Conservation (phyloP, 2,797 vertebrate species). For the Esox lucius region DNA sequence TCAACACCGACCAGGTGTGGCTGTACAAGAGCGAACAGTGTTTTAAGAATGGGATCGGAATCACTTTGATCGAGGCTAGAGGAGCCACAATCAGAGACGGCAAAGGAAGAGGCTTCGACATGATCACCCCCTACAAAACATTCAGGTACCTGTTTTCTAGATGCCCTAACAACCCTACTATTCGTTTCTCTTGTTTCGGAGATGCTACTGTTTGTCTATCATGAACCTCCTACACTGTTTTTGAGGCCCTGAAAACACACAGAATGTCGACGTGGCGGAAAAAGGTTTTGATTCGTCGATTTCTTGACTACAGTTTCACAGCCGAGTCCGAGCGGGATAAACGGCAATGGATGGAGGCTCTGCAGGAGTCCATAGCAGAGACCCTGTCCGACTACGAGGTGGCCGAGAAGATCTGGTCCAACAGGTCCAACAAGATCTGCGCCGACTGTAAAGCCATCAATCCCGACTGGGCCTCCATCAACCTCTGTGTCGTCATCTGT, state of each 20-base stretch:
- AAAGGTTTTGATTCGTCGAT: neutral
- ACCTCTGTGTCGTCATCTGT: conserved; percentile 97
- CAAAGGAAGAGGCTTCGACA: conserved; percentile 89
- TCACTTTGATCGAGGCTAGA: conserved; percentile 89
- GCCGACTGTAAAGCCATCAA: conserved; percentile 88
- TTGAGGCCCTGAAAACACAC: neutral
- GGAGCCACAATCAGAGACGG: conserved; percentile 89
- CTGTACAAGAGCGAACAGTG: conserved; percentile 96
- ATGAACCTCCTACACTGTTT: neutral
- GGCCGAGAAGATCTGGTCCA: conserved; percentile 99
- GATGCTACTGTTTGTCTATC: neutral
- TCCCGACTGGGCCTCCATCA: conserved; percentile 97
- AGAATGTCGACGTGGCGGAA: neutral
- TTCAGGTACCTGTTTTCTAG: conserved; percentile 83
- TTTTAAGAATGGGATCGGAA: conserved; percentile 88
- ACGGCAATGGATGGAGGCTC: conserved; percentile 89
- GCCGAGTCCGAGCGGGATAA: conserved; percentile 90
- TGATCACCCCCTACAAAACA: conserved; percentile 90
- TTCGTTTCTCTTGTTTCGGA: neutral
- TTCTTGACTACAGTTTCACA: conserved; percentile 79
- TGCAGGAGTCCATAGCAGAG: conserved; percentile 92
- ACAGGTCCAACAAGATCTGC: conserved; percentile 89
- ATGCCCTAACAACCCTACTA: neutral
- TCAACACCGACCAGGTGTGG: conserved; percentile 88
- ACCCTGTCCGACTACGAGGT: conserved; percentile 96